These are phyloP conservation scores for Eueides isabella DNA, from an alignment of 1,140 invertebrate genomes.

Conservation along the genomic window DNA sequence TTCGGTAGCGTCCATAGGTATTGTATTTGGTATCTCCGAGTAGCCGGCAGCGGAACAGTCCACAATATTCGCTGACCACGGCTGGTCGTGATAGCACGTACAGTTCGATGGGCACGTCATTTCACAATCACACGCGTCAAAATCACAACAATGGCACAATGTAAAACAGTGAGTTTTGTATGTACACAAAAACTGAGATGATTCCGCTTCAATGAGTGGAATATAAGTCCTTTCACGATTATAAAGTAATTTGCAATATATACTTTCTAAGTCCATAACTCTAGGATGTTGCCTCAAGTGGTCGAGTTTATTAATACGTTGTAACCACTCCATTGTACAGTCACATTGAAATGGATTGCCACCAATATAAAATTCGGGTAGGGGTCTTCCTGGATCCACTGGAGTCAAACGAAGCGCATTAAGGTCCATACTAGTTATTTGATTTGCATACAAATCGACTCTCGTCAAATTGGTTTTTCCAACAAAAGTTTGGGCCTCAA, in stretches of 20 bases:
- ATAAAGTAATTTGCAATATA: conserved; percentile 95
- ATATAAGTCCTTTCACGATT: conserved; percentile 91
- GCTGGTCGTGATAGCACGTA: conserved; percentile 96
- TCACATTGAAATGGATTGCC: conserved; percentile 94
- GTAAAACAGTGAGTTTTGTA: conserved; percentile 97
- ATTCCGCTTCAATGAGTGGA: conserved; percentile 91
- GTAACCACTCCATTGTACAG: conserved; percentile 94
- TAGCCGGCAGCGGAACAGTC: conserved; percentile 93
- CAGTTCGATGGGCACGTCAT: conserved; percentile 97
- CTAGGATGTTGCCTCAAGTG: conserved; percentile 91
- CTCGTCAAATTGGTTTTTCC: conserved; percentile 91
- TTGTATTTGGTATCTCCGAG: conserved; percentile 90
- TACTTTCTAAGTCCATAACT: conserved; percentile 95
- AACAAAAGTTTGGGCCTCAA: conserved; percentile 92
- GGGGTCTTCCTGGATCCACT: conserved; percentile 85
- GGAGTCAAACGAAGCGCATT: conserved; percentile 89
- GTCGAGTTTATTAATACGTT: conserved; percentile 90
- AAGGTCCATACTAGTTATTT: conserved; percentile 91
- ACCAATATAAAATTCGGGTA: conserved; percentile 94
- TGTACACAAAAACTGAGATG: conserved; percentile 94
- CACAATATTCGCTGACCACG: conserved; percentile 96
- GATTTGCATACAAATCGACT: conserved; percentile 93
- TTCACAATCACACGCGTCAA: conserved; percentile 97
- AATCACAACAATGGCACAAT: conserved; percentile 96
- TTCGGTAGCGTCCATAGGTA: conserved; percentile 97